Base-by-base conservation (phyloP, 2,888 invertebrate genomes). In the Drosophila stalkeri region DNA sequence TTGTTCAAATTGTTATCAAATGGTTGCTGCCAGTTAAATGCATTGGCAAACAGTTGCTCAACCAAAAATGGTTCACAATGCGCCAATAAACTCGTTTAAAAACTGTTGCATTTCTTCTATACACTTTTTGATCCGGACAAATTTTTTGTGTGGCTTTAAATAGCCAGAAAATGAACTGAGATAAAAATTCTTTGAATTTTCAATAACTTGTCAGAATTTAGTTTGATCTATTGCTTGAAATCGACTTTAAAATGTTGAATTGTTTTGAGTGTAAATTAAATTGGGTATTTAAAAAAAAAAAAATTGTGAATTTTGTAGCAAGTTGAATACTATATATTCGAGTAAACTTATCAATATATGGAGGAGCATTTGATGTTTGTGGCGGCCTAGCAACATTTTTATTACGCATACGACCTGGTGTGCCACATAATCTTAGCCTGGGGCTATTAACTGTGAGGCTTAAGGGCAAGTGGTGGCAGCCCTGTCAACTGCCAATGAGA, bases 21-120 rank as follows among this genome's bases (percentile, higher is more conserved):
- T 78, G 82, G 74, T 64, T 81, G 82, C 82, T 78, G 66, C 55
- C 80, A 79, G 75, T 76, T 88, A 76, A 90, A 84, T 90, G 89
- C 83, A 82, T 84, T 86, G 86, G 80, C 89, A 84, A 84, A 90
- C 90, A 90, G 75, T 89, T 81, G 84, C 37, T 71, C 59, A 54
- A 31, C 77, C 61, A 41, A 74, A 81, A 82, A 44, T 61, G 43
- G 62, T 51, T 44, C 56, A 69, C 77, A 81, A 76, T 81, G 52
- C 55, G 54, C 57, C 76, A 76, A 68, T 75, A 63, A 80, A 75
- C 49, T 54, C 43, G 49, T 46, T 76, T 51, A 7, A 57, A 57
- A 71, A 76, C 77, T 76, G 76, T 77, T 76, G 72, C 81, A 64
- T 64, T 80, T 64, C 76, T 80, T 64, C 76, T 20, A 33, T 43